Base-by-base conservation (phyloP, 1,140 invertebrate species). In the Bombus cullumanus region DNA sequence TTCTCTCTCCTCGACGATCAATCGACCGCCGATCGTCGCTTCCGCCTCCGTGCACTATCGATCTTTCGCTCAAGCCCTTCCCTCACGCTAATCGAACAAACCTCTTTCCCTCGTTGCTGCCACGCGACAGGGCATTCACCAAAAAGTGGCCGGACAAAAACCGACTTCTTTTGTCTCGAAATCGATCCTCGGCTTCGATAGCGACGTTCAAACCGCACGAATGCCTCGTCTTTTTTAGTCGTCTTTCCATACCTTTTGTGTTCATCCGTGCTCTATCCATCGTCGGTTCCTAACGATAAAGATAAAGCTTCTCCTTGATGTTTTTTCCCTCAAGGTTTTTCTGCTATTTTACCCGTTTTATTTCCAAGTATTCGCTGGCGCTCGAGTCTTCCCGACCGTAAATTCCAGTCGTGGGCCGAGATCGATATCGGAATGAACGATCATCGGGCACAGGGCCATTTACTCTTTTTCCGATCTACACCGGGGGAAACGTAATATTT, bases 401-500 rank as follows among this genome's bases (percentile, higher is more conserved):
- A 22, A 22, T 73, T n/a, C 68, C 76, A 41, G 25, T 34, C 25
- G 71, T 5, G 47, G 10, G 34, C 66, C 31, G 57, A 85, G 62
- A 64, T 80, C 77, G 81, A 79, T 78, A 68, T 77, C 78, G 82
- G 25, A 66, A 77, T 64, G 28, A 75, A 68, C 39, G 39, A 68
- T 53, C 22, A 31, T 74, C 78, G 34, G 59, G 18, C 18, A 77
- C 75, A 77, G 57, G 71, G 88, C 77, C 66, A 43, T 41, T 66
- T 80, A 72, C 78, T 41, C 72, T 3, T n/a, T 62, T 34, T 78
- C 73, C 39, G 25, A 89, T 41, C 66, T 47, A 81, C 85, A 86
- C 59, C 69, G 75, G 76, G 75, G 81, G 71, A 43, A 86, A n/a
- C 85, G 43, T 85, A 83, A 87, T 90, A 90, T 90, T 90, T 94